A percentile compares a stretch with the other conserved stretches of the same genome.
Conservation (phyloP, 2,113 vertebrate genomes). For the Lampris megalopsis region DNA sequence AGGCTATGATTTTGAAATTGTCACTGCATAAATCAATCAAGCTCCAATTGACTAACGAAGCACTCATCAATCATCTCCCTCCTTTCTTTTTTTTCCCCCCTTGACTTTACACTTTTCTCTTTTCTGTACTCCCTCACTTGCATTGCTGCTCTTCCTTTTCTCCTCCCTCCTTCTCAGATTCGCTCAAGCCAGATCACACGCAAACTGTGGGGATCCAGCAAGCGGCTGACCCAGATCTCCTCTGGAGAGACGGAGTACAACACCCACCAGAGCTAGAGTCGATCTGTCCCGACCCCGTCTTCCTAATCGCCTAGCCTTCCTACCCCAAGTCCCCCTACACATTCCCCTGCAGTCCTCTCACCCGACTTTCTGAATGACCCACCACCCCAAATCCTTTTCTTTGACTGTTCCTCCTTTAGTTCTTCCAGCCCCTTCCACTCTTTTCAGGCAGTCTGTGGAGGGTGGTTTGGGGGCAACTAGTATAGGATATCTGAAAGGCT, state of each 20-base stretch:
- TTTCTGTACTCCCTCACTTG: constrained; percentile 43
- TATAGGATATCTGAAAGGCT: background rate
- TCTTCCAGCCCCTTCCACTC: background rate
- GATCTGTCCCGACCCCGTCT: constrained; percentile 65
- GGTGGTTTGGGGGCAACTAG: background rate
- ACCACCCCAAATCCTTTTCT: constrained; percentile 38
- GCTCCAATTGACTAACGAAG: constrained; percentile 45
- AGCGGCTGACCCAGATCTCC: constrained; percentile 94
- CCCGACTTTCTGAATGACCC: background rate
- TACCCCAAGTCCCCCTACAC: background rate
- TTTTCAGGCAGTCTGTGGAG: background rate
- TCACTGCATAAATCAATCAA: constrained; percentile 44
- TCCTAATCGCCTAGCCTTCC: background rate
- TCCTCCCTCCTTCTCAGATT: constrained; percentile 89
- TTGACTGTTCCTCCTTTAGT: constrained; percentile 14
- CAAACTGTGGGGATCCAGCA: constrained; percentile 98
- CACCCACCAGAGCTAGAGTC: constrained; percentile 85
- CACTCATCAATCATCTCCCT: constrained; percentile 74
- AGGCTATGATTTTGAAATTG: constrained; percentile 40
- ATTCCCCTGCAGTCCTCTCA: constrained; percentile 58
- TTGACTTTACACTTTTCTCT: constrained; percentile 43
- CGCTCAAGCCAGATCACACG: constrained; percentile 94
- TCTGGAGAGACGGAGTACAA: constrained; percentile 96
- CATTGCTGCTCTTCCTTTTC: constrained; percentile 65
- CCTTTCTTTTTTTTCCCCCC: constrained; percentile 46